Conservation (phyloP, 2,888 invertebrate species). For the Hypolimnas misippus region DNA sequence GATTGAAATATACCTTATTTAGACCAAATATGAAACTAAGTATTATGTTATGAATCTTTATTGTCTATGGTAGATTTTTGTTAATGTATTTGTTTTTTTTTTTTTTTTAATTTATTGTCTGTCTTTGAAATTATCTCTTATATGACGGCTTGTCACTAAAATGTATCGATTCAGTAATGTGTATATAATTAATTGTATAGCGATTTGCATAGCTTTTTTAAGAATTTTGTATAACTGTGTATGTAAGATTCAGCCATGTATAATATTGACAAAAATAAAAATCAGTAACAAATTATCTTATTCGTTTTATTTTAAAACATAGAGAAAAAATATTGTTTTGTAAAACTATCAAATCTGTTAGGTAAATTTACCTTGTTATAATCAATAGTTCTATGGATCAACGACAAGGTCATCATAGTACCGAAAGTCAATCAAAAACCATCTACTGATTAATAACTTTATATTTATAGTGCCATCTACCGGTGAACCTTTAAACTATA, state of each 20-base stretch:
- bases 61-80: not conserved
- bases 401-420: no score
- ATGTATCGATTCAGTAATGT: slow-evolving; percentile 4
- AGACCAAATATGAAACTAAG: slow-evolving; percentile 21
- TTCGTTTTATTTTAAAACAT: slow-evolving; percentile 3
- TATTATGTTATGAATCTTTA: slow-evolving; percentile 36
- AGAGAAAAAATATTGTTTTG: not conserved
- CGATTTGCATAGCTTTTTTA: slow-evolving; percentile 26
- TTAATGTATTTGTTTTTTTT: not conserved
- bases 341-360: no score
- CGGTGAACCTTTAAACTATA: not conserved
- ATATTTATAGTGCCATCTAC: not conserved
- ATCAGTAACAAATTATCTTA: slow-evolving; percentile 19
- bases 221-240: slow-evolving; percentile 28
- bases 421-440: no score
- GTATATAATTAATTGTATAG: slow-evolving; percentile 7
- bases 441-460: no score
- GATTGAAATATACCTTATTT: slow-evolving; percentile 11
- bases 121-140: not conserved
- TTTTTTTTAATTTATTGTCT: not conserved
- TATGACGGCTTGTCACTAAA: not conserved
- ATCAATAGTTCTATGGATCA: no score
- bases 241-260: slow-evolving; percentile 23
- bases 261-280: slow-evolving; percentile 21
- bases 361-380: no score